Evolutionary conservation across 2,113 vertebrate genomes (phyloP).

Genomic region (Coreoperca whiteheadi): DNA sequence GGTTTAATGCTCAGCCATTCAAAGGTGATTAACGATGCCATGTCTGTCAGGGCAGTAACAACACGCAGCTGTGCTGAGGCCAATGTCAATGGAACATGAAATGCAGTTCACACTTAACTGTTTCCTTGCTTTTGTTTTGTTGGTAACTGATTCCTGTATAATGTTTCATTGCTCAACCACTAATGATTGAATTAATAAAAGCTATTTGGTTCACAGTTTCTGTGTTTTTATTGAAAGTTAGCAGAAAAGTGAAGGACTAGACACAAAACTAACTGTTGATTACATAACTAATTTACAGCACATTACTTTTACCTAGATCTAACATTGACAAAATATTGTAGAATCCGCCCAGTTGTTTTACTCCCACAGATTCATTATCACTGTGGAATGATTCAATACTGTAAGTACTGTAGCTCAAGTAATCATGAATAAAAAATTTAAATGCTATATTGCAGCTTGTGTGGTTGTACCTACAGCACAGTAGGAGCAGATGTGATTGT

Average conservation of each 20-base stretch:
- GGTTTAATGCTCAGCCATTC: conserved; percentile 24
- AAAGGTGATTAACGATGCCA: conserved; percentile 17
- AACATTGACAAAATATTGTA: too few relatives aligned
- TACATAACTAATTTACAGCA: not conserved
- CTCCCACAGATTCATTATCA: too few relatives aligned
- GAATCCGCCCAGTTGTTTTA: too few relatives aligned
- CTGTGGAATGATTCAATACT: too few relatives aligned
- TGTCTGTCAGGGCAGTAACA: conserved; percentile 46
- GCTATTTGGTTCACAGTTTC: conserved; percentile 66
- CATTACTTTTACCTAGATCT: too few relatives aligned
- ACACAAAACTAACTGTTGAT: not conserved
- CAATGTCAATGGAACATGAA: conserved; percentile 29
- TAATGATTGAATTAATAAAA: conserved; percentile 80
- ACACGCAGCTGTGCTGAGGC: conserved; percentile 21
- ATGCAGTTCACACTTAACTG: conserved; percentile 41
- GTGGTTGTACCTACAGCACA: too few relatives aligned
- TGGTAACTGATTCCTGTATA: conserved; percentile 51
- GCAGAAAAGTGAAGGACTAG: not conserved
- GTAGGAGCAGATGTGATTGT: too few relatives aligned
- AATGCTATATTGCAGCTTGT: too few relatives aligned
- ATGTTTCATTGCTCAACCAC: conserved; percentile 77
- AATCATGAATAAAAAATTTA: too few relatives aligned
- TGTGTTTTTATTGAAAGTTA: conserved; percentile 24
- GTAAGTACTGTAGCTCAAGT: too few relatives aligned
- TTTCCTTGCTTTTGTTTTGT: conserved; percentile 52